These are phyloP conservation scores for Drosophila ananassae DNA, from an alignment of 1,140 invertebrate genomes.

Conservation along the genomic window DNA sequence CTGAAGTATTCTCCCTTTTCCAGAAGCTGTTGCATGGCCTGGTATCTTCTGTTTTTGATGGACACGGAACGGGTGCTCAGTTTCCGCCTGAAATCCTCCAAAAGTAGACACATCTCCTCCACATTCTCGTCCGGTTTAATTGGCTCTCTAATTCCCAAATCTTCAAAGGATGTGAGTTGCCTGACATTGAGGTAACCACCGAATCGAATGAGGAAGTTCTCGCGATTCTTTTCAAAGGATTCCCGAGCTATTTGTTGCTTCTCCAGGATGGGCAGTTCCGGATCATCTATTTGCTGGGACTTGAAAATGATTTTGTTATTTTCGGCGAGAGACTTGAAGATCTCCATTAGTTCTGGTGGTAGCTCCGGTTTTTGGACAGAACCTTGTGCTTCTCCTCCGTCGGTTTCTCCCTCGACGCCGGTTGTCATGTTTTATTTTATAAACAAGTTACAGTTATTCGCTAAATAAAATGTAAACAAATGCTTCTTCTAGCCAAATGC, in stretches of 20 bases:
- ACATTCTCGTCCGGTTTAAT: constrained; percentile 74
- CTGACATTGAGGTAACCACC: constrained; percentile 88
- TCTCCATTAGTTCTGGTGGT: constrained; percentile 52
- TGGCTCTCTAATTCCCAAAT: constrained; percentile 42
- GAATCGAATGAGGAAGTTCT: constrained; percentile 90
- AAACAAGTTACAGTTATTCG: constrained; percentile 13
- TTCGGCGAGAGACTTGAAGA: constrained; percentile 59
- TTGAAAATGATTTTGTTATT: constrained; percentile 87
- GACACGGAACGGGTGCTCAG: constrained; percentile 85
- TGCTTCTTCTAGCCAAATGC: constrained; percentile 47
- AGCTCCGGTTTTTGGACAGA: constrained; percentile 1
- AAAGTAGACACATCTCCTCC: constrained; percentile 87
- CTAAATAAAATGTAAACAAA: constrained; percentile 64
- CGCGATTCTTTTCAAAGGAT: constrained; percentile 87
- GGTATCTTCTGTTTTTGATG: constrained; percentile 92
- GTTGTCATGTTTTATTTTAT: constrained; percentile 55
- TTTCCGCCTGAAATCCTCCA: constrained; percentile 86
- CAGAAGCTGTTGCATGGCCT: constrained; percentile 91
- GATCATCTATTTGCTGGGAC: constrained; percentile 91
- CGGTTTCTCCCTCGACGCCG: constrained; percentile 21
- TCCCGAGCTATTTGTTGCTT: constrained; percentile 89
- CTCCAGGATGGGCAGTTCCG: constrained; percentile 88
- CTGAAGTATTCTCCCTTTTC: constrained; percentile 92
- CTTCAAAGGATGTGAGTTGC: constrained; percentile 89
- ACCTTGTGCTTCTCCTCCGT: constrained; percentile 18